Conservation (phyloP, 2,888 invertebrate genomes). For the Tridacna gigas region DNA sequence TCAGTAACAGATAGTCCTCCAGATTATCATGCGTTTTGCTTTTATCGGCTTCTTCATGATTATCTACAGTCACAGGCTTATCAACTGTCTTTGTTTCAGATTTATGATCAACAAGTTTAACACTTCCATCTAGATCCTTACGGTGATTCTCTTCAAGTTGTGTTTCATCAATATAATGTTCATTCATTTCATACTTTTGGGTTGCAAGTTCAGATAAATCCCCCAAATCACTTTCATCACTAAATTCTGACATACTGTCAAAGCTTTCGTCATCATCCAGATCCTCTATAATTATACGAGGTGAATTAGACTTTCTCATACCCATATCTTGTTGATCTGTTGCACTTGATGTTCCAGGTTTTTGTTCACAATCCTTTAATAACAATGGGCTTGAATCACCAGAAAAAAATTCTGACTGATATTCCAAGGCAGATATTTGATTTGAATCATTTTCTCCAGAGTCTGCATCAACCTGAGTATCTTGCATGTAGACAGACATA, state of each 20-base stretch:
- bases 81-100: background rate
- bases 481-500: conserved; percentile 1
- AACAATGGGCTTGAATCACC: background rate
- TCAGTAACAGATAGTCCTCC: background rate
- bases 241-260: conserved; percentile 1
- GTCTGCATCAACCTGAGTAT: conserved; percentile 2
- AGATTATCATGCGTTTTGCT: background rate
- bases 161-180: background rate
- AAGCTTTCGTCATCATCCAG: background rate
- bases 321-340: background rate
- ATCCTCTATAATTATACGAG: background rate
- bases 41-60: background rate
- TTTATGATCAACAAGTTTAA: too few species aligned
- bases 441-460: background rate
- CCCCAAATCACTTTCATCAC: background rate
- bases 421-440: conserved; percentile 3
- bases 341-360: background rate
- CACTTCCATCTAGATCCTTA: background rate
- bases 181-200: background rate
- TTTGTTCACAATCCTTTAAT: background rate
- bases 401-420: conserved; percentile 10
- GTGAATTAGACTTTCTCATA: too few species aligned
- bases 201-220: background rate
- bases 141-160: background rate
- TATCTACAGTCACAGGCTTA: background rate